phyloP scores from a whole-genome alignment of 2,797 vertebrate genomes.

The Aselliscus stoliczkanus region DNA sequence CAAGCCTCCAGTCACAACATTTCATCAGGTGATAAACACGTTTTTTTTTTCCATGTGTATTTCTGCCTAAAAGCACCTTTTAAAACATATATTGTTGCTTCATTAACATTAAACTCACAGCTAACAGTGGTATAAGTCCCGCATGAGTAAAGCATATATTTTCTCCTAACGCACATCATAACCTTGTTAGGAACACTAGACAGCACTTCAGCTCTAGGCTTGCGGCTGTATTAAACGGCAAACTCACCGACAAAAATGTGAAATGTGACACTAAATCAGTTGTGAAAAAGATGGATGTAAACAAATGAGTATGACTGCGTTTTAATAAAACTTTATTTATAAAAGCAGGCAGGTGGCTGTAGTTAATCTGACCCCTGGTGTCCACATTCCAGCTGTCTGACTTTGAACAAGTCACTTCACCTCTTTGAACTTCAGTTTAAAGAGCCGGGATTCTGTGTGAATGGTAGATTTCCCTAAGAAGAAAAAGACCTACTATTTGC shows the following conservation, averaged over 20 bases:
- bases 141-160: neutral
- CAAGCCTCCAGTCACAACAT: neutral
- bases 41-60: neutral
- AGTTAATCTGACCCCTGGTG: neutral
- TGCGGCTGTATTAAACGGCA: neutral
- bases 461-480: neutral
- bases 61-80: neutral
- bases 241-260: neutral
- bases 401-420: too few relatives aligned
- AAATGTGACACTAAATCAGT: neutral
- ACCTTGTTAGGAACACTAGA: neutral
- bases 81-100: neutral
- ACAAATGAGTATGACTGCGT: neutral
- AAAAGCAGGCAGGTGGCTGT: neutral
- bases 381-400: neutral
- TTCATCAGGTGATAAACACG: neutral
- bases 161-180: neutral
- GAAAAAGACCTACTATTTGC: neutral
- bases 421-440: too few relatives aligned
- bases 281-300: too few relatives aligned
- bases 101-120: neutral
- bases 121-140: neutral
- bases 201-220: neutral
- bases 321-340: conserved; percentile 24
- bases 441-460: neutral